Base-by-base conservation (phyloP, 2,888 invertebrate genomes). In the Drosophila lacicola region DNA sequence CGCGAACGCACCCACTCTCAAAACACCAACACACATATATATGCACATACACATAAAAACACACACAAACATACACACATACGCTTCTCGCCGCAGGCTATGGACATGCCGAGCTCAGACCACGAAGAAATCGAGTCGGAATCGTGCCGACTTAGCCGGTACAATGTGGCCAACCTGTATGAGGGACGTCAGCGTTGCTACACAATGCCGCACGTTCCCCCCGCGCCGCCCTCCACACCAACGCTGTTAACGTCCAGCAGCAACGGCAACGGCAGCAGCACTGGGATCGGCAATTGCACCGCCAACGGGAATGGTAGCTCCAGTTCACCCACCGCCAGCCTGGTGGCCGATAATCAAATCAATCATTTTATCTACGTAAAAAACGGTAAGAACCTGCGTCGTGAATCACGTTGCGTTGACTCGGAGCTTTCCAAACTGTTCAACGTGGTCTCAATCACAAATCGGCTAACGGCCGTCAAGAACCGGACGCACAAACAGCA, bases 181-280 rank as follows among this genome's bases (percentile, higher is more conserved):
- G 82, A 82, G 54, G 83, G 78, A 66, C 82, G 82, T 61, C 82
- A 82, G 70, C 91, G 90, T 57, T 91, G 90, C 62, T 91, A 91
- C 68, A 91, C 90, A 62, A 90, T 91, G 66, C 90, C 91, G 66
- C 90, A 91, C 68, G 82, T 84, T 34, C 90, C 86, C 56, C 90
- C 90, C 51, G 91, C 90, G 72, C 90, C 90, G 72, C 90, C 90
- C 63, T 91, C 90, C 77, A 91, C 90, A 65, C 90, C 90, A 54
- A 91, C 90, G 53, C 84, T 91, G 62, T 71, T 91, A 46, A 91
- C 90, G 49, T 82, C 91, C 60, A 85, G 73, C 64, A 57, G 82
- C 72, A 89, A 65, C 56, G 45, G 78, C 53, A 74, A 70, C 74
- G 53, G 79, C 72, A 75, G 71, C 55, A 50, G 63, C 61, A 81